Percentiles rank a stretch among this genome's conserved stretches.
Conservation (phyloP, 2,113 vertebrate genomes). For the Macaca fascicularis region DNA sequence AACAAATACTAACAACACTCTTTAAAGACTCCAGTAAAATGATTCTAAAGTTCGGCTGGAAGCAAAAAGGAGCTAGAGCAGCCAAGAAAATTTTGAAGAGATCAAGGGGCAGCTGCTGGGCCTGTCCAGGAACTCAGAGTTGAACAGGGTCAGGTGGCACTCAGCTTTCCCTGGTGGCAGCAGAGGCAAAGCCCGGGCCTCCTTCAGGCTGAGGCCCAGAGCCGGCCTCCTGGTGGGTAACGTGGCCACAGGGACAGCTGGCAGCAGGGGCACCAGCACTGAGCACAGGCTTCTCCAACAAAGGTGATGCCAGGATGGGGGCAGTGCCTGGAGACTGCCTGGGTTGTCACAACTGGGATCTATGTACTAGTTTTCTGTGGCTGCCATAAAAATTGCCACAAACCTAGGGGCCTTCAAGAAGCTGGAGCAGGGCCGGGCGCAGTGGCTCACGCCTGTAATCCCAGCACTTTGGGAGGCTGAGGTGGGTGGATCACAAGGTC, state of each 20-base stretch:
- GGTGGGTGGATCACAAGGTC: too few species aligned
- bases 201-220: background rate
- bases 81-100: background rate
- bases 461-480: too few species aligned
- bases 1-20: too few species aligned
- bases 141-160: background rate
- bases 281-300: background rate
- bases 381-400: background rate
- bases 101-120: background rate
- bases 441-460: too few species aligned
- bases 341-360: background rate
- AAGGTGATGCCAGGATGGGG: fast-evolving
- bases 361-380: background rate
- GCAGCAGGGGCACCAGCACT: fast-evolving
- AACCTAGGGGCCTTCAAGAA: background rate
- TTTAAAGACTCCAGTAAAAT: background rate
- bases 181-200: background rate
- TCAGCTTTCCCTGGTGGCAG: background rate
- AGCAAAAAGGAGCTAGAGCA: background rate
- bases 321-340: background rate
- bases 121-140: background rate
- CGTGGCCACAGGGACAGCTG: background rate
- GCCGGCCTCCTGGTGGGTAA: too few species aligned
- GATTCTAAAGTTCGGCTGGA: background rate
- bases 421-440: background rate